Conservation (phyloP, 2,113 vertebrate genomes). For the Heliornis fulica region DNA sequence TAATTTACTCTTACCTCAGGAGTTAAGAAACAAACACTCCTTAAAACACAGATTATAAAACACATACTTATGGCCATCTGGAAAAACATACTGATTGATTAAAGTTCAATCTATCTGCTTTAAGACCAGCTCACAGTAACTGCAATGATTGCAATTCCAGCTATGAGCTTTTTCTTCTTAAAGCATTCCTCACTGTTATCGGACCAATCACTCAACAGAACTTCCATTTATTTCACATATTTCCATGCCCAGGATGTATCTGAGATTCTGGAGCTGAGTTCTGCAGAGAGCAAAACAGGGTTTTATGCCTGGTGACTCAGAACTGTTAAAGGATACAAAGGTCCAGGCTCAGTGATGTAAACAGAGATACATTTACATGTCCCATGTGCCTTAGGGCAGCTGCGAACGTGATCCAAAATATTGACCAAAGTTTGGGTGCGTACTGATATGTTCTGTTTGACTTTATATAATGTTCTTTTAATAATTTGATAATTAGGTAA, state of each 20-base stretch:
- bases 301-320: slow-evolving; percentile 61
- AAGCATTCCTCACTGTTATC: slow-evolving; percentile 58
- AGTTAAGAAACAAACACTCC: slow-evolving; percentile 40
- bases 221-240: slow-evolving; percentile 65
- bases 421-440: background rate
- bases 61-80: slow-evolving; percentile 69
- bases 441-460: background rate
- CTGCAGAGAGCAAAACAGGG: slow-evolving; percentile 24
- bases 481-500: slow-evolving; percentile 52
- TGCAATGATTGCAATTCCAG: slow-evolving; percentile 68
- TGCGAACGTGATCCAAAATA: background rate
- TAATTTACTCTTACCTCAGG: slow-evolving; percentile 45
- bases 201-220: slow-evolving; percentile 42
- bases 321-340: slow-evolving; percentile 53
- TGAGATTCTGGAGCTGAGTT: slow-evolving; percentile 51
- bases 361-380: background rate
- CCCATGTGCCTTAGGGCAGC: background rate
- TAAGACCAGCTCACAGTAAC: slow-evolving; percentile 61
- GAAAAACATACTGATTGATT: slow-evolving; percentile 69
- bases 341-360: background rate
- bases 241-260: slow-evolving; percentile 29
- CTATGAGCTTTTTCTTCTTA: slow-evolving; percentile 67
- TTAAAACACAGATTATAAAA: slow-evolving; percentile 55
- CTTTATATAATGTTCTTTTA: slow-evolving; percentile 22
- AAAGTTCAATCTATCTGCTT: slow-evolving; percentile 65